Percentiles rank a stretch among this genome's conserved stretches.
phyloP scores from a whole-genome alignment of 2,113 vertebrate genomes.

The human (Homo sapiens) region GRCh38 chr1:146173501-146174000 shows the following conservation, averaged over 20 bases:
- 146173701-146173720: no score
- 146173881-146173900: not conserved
- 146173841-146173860: not conserved
- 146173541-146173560: not conserved
- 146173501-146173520: not conserved
- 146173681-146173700: not conserved
- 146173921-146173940: not conserved
- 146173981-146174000: not conserved
- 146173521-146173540: not conserved
- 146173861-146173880: not conserved
- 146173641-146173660: not conserved
- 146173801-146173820: no score
- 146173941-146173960: constrained; percentile 32
- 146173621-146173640: constrained; percentile 1
- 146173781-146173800: no score
- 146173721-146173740: no score
- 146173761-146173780: no score
- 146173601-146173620: not conserved
- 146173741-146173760: no score
- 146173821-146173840: not conserved
- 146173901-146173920: not conserved
- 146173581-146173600: not conserved
- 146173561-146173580: not conserved
- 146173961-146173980: not conserved
- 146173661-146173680: not conserved